Evolutionary conservation across 2,797 vertebrate species (phyloP), one percentile per base, ranked within the genome.

Genomic region (Argentina silus): DNA sequence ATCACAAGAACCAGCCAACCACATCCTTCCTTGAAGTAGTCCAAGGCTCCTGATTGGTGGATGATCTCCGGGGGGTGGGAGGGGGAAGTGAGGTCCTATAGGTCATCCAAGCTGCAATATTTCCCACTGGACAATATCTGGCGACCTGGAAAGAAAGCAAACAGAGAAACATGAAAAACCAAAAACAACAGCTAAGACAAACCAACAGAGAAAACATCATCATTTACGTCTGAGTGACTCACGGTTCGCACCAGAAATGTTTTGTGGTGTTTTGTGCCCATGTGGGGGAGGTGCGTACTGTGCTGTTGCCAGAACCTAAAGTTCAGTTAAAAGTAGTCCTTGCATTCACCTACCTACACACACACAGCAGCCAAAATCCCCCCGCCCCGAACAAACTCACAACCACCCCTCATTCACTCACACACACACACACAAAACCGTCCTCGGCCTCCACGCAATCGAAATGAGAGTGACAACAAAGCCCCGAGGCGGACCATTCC

Each of bases 341-440:
- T 82, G 84, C 74, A 69, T 75, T 91, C 87, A 90, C 86, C 89
- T 90, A 86, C 89, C n/a, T n/a, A 88, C 85, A 87, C 74, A 23
- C 7, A 11, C 36, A 80, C 67, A 81, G 79, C 81, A 87, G 86
- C 87, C 86, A 88, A 78, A 73, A 66, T 7, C 63, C 53, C 15
- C 47, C 27, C 27, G 2, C 47, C 55, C 10, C 51, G 61, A 57
- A 65, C 51, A 9, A 77, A 23, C 23, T 19, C 15, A 59, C 56
- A 15, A 19, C 21, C 11, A 65, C 43, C 42, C n/a, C 44, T 12
- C 3, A n/a, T 14, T 9, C 61, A n/a, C 36, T 44, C n/a, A 63
- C 6, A 57, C 7, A 48, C 19, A 66, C 19, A 47, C 6, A 67
- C 6, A 66, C 17, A 51, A 19, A 2, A 64, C 27, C 4, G 27